These are phyloP conservation scores for Drosophila rhopaloa DNA, from an alignment of 1,140 invertebrate species.

Conservation along the genomic window DNA sequence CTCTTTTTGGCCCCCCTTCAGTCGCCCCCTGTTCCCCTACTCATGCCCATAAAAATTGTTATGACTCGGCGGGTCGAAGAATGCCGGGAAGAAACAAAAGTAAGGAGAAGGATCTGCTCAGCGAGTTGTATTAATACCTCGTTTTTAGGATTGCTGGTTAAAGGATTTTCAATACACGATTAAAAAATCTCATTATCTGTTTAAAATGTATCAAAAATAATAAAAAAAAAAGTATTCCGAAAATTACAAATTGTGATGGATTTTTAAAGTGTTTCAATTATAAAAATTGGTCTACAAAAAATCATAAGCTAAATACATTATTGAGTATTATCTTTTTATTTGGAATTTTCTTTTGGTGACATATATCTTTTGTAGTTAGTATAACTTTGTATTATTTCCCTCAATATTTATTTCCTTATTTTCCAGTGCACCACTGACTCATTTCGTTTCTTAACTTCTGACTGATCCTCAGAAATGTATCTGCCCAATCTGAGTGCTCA, in stretches of 20 bases:
- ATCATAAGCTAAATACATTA: too few species aligned
- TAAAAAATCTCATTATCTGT: neutral
- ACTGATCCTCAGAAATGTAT: conserved; percentile 8
- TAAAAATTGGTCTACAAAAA: too few species aligned
- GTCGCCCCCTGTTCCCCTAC: neutral
- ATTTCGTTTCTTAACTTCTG: conserved; percentile 5
- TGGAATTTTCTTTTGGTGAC: too few species aligned
- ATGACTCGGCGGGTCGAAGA: conserved; percentile 34
- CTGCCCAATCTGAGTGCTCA: conserved; percentile 11
- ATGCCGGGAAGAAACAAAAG: conserved; percentile 11
- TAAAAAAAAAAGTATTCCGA: too few species aligned
- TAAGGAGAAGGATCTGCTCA: conserved; percentile 13
- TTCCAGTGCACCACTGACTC: conserved; percentile 18
- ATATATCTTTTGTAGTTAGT: too few species aligned
- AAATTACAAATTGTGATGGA: too few species aligned
- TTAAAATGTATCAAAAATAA: too few species aligned
- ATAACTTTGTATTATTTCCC: neutral
- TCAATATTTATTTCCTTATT: too few species aligned
- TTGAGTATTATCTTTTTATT: too few species aligned
- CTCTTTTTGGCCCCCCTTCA: conserved; percentile 26
- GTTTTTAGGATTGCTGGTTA: neutral
- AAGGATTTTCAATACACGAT: conserved; percentile 9
- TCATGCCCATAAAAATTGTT: conserved; percentile 46
- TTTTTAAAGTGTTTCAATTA: too few species aligned
- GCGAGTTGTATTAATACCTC: conserved; percentile 5